phyloP scores from a whole-genome alignment of 64 coral and sea anemone genomes.

The Dendronephthya gigantea region DNA sequence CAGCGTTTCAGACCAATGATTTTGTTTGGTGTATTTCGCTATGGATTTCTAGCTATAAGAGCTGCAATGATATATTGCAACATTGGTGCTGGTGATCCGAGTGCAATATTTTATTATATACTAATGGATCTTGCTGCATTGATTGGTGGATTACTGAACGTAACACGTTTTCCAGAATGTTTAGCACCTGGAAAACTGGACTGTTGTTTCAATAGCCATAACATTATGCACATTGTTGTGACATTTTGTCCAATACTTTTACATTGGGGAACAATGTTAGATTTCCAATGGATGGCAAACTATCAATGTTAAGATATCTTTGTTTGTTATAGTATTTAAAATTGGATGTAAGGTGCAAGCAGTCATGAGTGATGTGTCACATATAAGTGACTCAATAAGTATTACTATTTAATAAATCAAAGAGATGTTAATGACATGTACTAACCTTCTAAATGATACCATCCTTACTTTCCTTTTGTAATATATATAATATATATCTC shows the following conservation, averaged over 20 bases:
- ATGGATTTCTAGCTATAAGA: background rate
- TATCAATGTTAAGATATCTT: background rate
- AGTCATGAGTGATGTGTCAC: background rate
- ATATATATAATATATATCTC: too few species aligned
- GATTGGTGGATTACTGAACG: background rate
- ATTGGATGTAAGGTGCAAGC: background rate
- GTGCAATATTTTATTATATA: background rate
- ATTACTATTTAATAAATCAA: too few species aligned
- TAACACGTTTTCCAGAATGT: slow-evolving; percentile 2
- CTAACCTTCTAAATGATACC: too few species aligned
- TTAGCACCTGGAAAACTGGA: background rate
- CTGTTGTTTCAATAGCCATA: background rate
- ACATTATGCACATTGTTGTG: background rate
- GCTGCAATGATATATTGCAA: background rate
- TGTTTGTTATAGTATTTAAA: background rate
- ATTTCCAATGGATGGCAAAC: background rate
- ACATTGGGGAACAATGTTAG: background rate
- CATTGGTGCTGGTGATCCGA: background rate
- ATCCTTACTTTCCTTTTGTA: too few species aligned
- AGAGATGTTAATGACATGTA: too few species aligned
- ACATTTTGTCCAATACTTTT: slow-evolving; percentile 13
- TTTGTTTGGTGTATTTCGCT: background rate
- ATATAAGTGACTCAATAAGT: too few species aligned
- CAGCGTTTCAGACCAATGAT: background rate
- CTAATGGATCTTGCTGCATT: background rate